Percentiles rank a stretch among this genome's conserved stretches.
phyloP scores from a whole-genome alignment of 2,797 vertebrate genomes.

The Enteromius trimaculatus region DNA sequence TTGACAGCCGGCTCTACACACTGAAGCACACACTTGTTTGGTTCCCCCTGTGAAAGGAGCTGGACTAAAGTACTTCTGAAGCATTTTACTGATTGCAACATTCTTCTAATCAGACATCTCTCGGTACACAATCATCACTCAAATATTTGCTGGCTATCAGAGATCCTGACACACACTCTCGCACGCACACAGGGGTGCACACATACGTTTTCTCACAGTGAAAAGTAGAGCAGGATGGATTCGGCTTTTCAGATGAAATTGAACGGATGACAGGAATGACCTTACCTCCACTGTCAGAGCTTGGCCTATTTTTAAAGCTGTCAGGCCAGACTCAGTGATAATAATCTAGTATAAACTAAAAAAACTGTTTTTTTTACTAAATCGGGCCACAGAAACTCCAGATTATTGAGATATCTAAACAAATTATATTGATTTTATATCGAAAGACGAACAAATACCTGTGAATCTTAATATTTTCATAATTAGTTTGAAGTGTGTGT shows the following conservation, averaged over 20 bases:
- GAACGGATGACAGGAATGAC: slow-evolving; percentile 18
- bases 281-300: background rate
- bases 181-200: background rate
- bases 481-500: background rate
- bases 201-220: background rate
- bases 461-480: background rate
- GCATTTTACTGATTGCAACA: slow-evolving; percentile 16
- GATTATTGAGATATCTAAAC: background rate
- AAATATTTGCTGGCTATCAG: background rate
- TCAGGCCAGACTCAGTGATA: background rate
- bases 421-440: background rate
- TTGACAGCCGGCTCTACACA: background rate
- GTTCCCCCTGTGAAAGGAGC: background rate
- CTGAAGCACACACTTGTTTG: slow-evolving; percentile 2
- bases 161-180: background rate
- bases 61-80: background rate
- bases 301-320: slow-evolving; percentile 25
- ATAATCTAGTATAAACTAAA: background rate
- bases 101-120: slow-evolving; percentile 5
- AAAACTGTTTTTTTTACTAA: background rate
- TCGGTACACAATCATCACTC: slow-evolving; percentile 10
- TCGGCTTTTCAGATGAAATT: slow-evolving; percentile 2
- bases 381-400: background rate
- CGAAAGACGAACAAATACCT: background rate
- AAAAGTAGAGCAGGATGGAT: background rate